Base-by-base conservation (phyloP, 2,797 vertebrate species). In the Phoxinus dragarum region DNA sequence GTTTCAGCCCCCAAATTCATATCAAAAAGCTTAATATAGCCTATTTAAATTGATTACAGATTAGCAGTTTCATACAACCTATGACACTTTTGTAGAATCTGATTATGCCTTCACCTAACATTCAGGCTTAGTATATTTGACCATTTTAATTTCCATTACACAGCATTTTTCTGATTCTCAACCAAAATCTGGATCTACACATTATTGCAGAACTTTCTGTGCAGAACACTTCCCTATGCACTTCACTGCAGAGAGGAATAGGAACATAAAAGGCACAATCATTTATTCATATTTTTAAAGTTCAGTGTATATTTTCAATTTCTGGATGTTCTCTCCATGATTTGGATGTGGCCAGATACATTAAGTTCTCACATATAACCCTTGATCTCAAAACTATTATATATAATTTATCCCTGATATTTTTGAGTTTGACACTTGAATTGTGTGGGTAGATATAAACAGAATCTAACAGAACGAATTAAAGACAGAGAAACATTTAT, bases 351-450 rank as follows among this genome's bases (percentile, higher is more conserved):
- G 42, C 52, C 23, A 82, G 27, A 75, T 67, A 34, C 19, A 38
- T 5, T 49, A 49, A 11, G 36, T 42, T 11, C 27, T 49, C 36
- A 42, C 49, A 77, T 42, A 77, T 17, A 21, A 56, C 82, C 17
- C 31, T 68, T 36, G 34, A 66, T 47, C 36, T 23, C 66, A 78
- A 78, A 68, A 71, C 83, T 68, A 31, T 44, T 72, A 66, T 61
- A 61, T 78, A 72, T 79, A 64, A 84, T 47, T 79, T 38, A 84
- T 84, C 8, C 40, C 12, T 72, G 27, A 71, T 79, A 79, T 79
- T 84, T 64, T 44, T 21, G 10, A 71, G 54, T 36, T 40, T 71
- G 54, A 79, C 40, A 69, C 49, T 44, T 19, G 38, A 40, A 78
- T 69, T 69, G 36, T 42, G 61, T 76, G 34, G 16, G 52, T 42